Evolutionary conservation across 1,140 invertebrate species (phyloP).

Genomic region (Pseudachorutes palmiensis): DNA sequence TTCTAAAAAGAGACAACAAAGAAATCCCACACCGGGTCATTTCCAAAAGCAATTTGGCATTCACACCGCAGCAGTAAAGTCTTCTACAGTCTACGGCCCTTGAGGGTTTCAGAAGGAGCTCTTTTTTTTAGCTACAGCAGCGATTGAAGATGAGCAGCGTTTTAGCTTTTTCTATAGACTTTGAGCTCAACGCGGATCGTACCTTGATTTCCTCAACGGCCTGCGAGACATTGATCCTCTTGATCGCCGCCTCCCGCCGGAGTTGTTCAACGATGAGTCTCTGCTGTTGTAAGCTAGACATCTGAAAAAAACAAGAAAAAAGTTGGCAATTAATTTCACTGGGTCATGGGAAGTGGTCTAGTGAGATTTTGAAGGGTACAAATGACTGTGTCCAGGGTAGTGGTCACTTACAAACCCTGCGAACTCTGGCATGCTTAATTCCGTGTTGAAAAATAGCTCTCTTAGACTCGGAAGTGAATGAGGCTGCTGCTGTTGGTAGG

Average conservation of each 20-base stretch:
- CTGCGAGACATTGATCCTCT: conserved; percentile 75
- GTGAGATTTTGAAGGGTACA: neutral
- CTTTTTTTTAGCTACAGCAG: no score
- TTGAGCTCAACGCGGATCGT: no score
- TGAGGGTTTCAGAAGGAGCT: no score
- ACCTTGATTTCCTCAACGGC: conserved; percentile 83
- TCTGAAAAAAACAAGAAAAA: conserved; percentile 27
- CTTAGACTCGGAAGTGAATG: conserved; percentile 6
- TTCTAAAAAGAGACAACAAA: conserved; percentile 46
- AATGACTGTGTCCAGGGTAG: neutral
- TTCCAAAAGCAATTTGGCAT: neutral
- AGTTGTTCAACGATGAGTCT: conserved; percentile 74
- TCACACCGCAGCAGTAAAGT: conserved; percentile 7
- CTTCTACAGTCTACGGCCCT: no score
- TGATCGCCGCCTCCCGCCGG: conserved; percentile 79
- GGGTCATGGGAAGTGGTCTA: neutral
- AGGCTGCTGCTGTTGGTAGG: neutral
- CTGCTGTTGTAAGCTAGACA: conserved; percentile 38
- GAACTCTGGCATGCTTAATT: conserved; percentile 14
- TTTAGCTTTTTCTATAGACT: no score
- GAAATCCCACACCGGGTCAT: neutral
- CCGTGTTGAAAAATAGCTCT: conserved; percentile 11
- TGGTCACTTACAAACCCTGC: conserved; percentile 12
- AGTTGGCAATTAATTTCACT: neutral
- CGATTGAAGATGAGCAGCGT: no score